phyloP scores from a whole-genome alignment of 2,888 invertebrate species.

The Andrena haemorrhoa region DNA sequence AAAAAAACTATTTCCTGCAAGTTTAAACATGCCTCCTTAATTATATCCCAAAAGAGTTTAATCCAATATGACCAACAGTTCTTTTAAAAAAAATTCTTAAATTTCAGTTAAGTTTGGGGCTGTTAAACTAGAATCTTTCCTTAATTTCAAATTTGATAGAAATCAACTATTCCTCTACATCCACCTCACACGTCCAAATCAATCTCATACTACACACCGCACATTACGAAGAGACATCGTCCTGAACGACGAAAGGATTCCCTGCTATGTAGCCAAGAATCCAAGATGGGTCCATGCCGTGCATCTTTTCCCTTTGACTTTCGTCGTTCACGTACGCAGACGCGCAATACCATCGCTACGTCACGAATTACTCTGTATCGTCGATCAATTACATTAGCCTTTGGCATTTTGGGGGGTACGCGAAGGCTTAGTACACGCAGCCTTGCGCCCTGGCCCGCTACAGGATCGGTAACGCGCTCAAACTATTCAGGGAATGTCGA shows the following conservation, averaged over 20 bases:
- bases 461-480: slow-evolving; percentile 60
- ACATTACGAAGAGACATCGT: no score
- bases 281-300: background rate
- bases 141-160: no score
- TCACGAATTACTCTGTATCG: slow-evolving; percentile 61
- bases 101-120: no score
- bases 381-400: slow-evolving; percentile 62
- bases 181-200: no score
- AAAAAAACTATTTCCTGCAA: no score
- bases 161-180: no score
- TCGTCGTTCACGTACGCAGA: background rate
- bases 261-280: background rate
- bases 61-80: no score
- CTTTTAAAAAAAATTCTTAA: no score
- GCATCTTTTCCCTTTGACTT: slow-evolving; percentile 30
- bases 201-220: no score
- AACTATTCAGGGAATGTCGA: slow-evolving; percentile 75
- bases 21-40: no score
- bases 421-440: slow-evolving; percentile 21
- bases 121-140: no score
- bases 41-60: no score
- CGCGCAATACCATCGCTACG: slow-evolving; percentile 9
- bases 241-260: background rate
- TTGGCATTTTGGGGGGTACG: slow-evolving; percentile 51
- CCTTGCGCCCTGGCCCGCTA: slow-evolving; percentile 47